Base-by-base conservation (phyloP, 2,888 invertebrate genomes). In the Nomada lathburiana region DNA sequence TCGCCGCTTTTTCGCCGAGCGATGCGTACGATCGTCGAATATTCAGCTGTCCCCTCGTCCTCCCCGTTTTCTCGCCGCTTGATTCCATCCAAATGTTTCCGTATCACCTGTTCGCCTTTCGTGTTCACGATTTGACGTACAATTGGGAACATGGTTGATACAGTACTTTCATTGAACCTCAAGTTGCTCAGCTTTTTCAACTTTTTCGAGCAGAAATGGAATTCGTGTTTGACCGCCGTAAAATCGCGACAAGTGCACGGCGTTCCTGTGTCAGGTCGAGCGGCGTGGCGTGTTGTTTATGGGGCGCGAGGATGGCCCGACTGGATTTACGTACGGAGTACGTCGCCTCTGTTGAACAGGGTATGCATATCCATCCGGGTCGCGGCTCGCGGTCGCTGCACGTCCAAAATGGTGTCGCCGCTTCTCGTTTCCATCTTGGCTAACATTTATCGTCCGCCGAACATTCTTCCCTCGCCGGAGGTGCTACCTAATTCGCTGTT, bases 251-350 rank as follows among this genome's bases (percentile, higher is more conserved):
- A 65, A 79, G 67, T 65, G 75, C 62, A 18, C 62, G 76, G 29
- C 70, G 36, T 74, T 47, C 55, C 36, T 62, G 74, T 67, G 71
- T 79, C 74, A 76, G 75, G 72, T 75, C 75, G 59, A n/a, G 64
- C 74, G 63, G n/a, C 72, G 64, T 42, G 57, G 50, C 83, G 72
- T 79, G 83, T 89, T 88, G 88, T 89, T 88, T 88, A 88, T 76
- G 84, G 80, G 79, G 63, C 69, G 68, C 57, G 67, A 44, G 55
- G 76, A 73, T 76, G 71, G 80, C 73, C 60, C 72, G 52, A 76
- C 64, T 70, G 76, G 79, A 89, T 89, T 86, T 86, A 86, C 80
- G 84, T 78, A 83, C 74, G 36, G 36, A 29, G 73, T 85, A 85
- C 74, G 76, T 50, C 55, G 84, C 18, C 57, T 78, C 72, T 79